Evolutionary conservation across 2,113 vertebrate genomes (phyloP), one percentile per base, ranked within the genome.

Genomic region (Bubalus kerabau): DNA sequence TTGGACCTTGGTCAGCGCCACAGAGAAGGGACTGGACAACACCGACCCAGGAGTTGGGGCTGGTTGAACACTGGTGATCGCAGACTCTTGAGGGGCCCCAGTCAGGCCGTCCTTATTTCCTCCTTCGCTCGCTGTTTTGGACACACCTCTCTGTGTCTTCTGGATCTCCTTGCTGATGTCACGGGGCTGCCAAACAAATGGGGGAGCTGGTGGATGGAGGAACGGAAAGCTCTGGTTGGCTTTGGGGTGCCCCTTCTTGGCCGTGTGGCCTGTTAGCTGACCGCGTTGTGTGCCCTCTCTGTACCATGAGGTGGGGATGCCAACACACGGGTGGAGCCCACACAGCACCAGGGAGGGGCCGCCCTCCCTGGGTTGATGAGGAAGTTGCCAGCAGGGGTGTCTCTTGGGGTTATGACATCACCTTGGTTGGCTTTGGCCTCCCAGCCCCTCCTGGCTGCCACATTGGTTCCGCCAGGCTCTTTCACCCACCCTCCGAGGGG

Each of bases 181-280:
- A n/a, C 9, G 71, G 2, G 19, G n/a, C 19, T 54, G 80, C 50
- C 2, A n/a, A 9, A 15, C 0, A 4, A 8, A 16, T 13, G 36
- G 14, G 2, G 9, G 64, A 1, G 8, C 4, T 1, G 2, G 5
- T 28, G 30, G 86, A 4, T 0, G 1, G 23, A 21, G 2, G 23
- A 8, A 1, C 0, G 1, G 15, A 30, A 6, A 2, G 9, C n/a
- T 23, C 2, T 7, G 7, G 3, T n/a, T 52, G 56, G 32, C 2
- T 50, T 36, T 6, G 50, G 40, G 36, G 5, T 3, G 19, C 26
- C 26, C 24, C 3, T 17, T 1, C 62, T 21, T 2, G 71, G 92
- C 46, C 1, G 0, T 36, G 23, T 36, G 64, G n/a, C 28, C 28
- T 1, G 6, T 4, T 24, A 6, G 46, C 23, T 36, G 85, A 56